These are phyloP conservation scores for Periphyllus acericola DNA, from an alignment of 2,888 invertebrate genomes.

Conservation along the genomic window DNA sequence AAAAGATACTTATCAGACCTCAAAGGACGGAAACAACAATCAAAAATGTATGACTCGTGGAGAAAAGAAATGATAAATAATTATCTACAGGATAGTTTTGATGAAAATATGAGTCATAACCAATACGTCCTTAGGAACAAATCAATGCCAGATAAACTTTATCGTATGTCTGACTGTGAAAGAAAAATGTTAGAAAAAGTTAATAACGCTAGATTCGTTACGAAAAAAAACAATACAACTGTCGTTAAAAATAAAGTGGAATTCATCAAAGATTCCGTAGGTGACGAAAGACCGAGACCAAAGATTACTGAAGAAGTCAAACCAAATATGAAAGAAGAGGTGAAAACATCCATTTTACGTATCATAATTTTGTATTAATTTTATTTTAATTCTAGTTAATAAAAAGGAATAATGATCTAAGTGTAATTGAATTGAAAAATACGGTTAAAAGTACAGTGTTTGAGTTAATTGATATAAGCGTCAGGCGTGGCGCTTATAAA, in stretches of 20 bases:
- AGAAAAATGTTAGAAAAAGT: constrained; percentile 18
- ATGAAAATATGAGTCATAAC: background rate
- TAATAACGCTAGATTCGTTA: background rate
- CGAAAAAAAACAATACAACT: background rate
- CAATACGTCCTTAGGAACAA: background rate
- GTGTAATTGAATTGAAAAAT: background rate
- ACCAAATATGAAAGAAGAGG: constrained; percentile 3
- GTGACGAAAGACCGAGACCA: no score
- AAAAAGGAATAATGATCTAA: background rate
- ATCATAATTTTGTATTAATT: background rate
- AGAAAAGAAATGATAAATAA: background rate
- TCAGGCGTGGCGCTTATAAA: background rate
- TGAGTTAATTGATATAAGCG: background rate
- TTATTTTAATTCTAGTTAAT: background rate
- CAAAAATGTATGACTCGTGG: constrained; percentile 28
- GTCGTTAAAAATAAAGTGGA: background rate
- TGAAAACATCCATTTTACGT: background rate
- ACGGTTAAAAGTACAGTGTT: background rate
- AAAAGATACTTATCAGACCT: constrained; percentile 18
- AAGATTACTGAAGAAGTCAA: background rate
- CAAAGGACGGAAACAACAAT: constrained; percentile 4
- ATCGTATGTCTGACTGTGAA: constrained; percentile 12
- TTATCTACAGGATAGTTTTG: background rate
- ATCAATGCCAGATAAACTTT: constrained; percentile 9
- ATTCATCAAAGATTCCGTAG: background rate